Evolutionary conservation across 1,140 invertebrate genomes (phyloP).

Genomic region (Drosophila nikananu): DNA sequence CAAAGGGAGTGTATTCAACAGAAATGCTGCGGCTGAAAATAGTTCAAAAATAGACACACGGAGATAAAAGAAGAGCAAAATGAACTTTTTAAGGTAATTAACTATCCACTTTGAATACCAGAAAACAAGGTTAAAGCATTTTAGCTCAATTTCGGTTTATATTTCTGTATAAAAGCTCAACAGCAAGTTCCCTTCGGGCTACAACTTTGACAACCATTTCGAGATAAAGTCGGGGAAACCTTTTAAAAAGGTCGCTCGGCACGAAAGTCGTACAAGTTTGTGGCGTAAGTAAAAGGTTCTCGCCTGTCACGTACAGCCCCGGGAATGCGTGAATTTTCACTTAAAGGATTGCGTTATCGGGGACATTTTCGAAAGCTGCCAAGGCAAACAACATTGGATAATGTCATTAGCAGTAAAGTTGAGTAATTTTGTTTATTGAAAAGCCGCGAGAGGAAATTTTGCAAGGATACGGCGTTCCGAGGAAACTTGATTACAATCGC

Average conservation of each 20-base stretch:
- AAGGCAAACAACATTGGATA: constrained; percentile 28
- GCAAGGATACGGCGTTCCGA: constrained; percentile 15
- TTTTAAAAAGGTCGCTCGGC: constrained; percentile 30
- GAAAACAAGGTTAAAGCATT: neutral
- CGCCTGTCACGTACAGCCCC: constrained; percentile 60
- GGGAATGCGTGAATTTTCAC: constrained; percentile 44
- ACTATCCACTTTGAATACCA: no score
- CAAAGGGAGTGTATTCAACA: neutral
- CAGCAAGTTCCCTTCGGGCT: neutral
- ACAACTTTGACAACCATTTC: constrained; percentile 51
- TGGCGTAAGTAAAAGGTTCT: constrained; percentile 42
- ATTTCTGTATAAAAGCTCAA: constrained; percentile 37
- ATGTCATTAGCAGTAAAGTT: constrained; percentile 49
- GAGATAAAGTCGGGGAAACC: constrained; percentile 38
- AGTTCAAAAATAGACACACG: constrained; percentile 4
- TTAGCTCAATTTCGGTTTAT: neutral
- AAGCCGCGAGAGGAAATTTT: constrained; percentile 25
- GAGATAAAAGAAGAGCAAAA: neutral
- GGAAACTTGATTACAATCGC: constrained; percentile 42
- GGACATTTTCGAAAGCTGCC: neutral
- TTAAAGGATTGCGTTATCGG: constrained; percentile 44
- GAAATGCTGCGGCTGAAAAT: constrained; percentile 22
- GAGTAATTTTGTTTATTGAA: constrained; percentile 47
- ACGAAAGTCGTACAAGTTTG: constrained; percentile 22
- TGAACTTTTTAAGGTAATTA: neutral